Base-by-base conservation (phyloP, 2,888 invertebrate species). In the Rutpela maculata region DNA sequence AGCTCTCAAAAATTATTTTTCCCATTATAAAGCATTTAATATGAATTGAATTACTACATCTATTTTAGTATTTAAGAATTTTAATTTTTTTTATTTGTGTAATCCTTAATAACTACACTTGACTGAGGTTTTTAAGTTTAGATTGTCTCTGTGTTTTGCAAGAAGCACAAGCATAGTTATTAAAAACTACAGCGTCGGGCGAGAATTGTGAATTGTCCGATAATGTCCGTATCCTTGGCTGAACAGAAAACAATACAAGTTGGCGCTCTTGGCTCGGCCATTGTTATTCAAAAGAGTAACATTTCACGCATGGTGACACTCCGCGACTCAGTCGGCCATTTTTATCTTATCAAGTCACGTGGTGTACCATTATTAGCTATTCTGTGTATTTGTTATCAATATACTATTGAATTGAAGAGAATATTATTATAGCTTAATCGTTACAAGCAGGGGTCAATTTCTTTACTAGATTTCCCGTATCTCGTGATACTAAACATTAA, bases 271-370 rank as follows among this genome's bases (percentile, higher is more conserved):
- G 57, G 57, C 63, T 38, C 87, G 83, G 87, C 88, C 88, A 88
- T 88, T 88, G 88, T 88, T 88, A 87, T 88, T 87, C 86, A 86
- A 87, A 87, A 82, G 87, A 87, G 88, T 87, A 86, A 88, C 88
- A 88, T 88, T 88, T 88, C 88, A 88, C 88, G 88, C 87, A 88
- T 85, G 87, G 87, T 87, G 87, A 88, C 88, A 88, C 86, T 77
- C 80, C 84, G 85, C 87, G 70, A 70, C 60, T 59, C 38, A 60
- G 70, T 59, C 70, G 86, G 88, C 88, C 88, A 88, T 88, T 87
- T 87, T 87, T 86, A 82, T 83, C 81, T 82, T 84, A 83, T 83
- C 80, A 79, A 74, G 75, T 78, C 73, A 74, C 78, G 74, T 73
- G 72, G 60, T 73, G 72, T 65, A 35, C n/a, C 56, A 55, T 65